A percentile compares a stretch with the other conserved stretches of the same genome.
Evolutionary conservation across 1,140 invertebrate species (phyloP).

Genomic region (Harlomillsia oculata): DNA sequence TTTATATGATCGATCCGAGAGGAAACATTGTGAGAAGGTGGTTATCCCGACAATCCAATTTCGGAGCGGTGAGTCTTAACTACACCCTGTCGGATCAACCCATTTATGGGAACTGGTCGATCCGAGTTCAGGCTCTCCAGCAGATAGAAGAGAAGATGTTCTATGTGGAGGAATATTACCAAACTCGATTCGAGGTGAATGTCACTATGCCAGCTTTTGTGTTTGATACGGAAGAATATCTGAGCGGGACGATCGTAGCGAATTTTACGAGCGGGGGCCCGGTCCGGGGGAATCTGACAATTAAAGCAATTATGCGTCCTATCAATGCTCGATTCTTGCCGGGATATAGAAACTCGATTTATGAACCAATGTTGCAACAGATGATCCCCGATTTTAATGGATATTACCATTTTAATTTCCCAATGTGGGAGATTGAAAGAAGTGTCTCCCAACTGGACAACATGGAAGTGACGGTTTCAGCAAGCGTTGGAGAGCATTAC

Average conservation of each 20-base stretch:
- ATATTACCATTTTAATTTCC: conserved; percentile 71
- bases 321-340: conserved; percentile 39
- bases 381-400: conserved; percentile 56
- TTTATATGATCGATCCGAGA: conserved; percentile 77
- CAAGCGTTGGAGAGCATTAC: conserved; percentile 80
- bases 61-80: conserved; percentile 79
- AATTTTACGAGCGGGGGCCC: conserved; percentile 86
- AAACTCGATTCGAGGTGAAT: conserved; percentile 84
- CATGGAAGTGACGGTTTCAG: conserved; percentile 75
- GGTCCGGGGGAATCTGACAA: conserved; percentile 71
- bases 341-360: neutral
- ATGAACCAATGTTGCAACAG: conserved; percentile 26
- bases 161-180: conserved; percentile 87
- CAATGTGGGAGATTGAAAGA: conserved; percentile 63
- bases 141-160: conserved; percentile 77
- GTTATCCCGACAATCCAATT: conserved; percentile 52
- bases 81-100: conserved; percentile 87
- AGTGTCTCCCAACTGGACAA: conserved; percentile 57
- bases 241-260: conserved; percentile 75
- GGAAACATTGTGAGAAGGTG: conserved; percentile 39
- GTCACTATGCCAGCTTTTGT: conserved; percentile 91
- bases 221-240: conserved; percentile 68
- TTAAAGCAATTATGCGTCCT: conserved; percentile 64
- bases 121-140: conserved; percentile 76
- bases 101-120: conserved; percentile 81